These are phyloP conservation scores for Acleris sparsana DNA, from an alignment of 2,888 invertebrate species.

Conservation along the genomic window DNA sequence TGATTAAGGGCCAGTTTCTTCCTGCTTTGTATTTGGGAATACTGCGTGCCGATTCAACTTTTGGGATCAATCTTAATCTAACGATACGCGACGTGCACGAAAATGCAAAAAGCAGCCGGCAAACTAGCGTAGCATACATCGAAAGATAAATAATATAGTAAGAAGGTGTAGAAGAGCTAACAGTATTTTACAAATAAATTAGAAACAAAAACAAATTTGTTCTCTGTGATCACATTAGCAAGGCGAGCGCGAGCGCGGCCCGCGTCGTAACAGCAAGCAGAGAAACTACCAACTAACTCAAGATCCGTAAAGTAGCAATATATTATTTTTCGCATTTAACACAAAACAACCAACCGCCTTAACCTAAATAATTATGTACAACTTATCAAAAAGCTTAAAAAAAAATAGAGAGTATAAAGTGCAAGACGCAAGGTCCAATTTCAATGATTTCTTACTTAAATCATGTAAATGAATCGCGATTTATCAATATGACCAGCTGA, in stretches of 20 bases:
- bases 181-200: slow-evolving; percentile 81
- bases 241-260: slow-evolving; percentile 53
- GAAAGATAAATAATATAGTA: slow-evolving; percentile 47
- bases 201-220: slow-evolving; percentile 83
- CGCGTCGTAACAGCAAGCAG: slow-evolving; percentile 47
- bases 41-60: slow-evolving; percentile 56
- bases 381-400: slow-evolving; percentile 56
- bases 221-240: slow-evolving; percentile 74
- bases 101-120: slow-evolving; percentile 37
- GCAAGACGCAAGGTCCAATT: slow-evolving; percentile 52
- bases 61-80: slow-evolving; percentile 69
- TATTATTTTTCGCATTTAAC: slow-evolving; percentile 69
- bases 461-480: slow-evolving; percentile 18
- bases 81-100: slow-evolving; percentile 41
- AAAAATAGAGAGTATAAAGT: slow-evolving; percentile 74
- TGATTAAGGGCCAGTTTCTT: slow-evolving; percentile 19
- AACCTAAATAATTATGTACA: slow-evolving; percentile 67
- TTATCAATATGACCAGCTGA: slow-evolving; percentile 25
- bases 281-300: slow-evolving; percentile 51
- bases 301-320: slow-evolving; percentile 60
- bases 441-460: slow-evolving; percentile 35
- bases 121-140: slow-evolving; percentile 48
- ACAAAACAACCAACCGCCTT: slow-evolving; percentile 75
- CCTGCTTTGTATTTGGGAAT: slow-evolving; percentile 12
- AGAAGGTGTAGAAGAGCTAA: slow-evolving; percentile 60